phyloP scores from a whole-genome alignment of 2,113 vertebrate genomes.

The Anser cygnoides region DNA sequence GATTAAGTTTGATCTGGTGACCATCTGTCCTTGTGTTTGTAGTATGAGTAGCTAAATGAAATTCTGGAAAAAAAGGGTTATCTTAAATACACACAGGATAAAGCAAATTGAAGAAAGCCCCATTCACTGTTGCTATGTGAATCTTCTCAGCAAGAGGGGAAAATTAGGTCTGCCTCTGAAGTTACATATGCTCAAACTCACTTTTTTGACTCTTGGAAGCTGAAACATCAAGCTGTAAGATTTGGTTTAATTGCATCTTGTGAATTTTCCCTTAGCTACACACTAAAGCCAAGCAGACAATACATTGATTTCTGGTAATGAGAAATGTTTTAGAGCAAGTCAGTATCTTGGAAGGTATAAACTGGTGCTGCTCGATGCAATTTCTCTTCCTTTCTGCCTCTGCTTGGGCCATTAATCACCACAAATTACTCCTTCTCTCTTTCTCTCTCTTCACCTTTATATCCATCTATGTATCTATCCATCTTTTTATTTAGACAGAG shows the following conservation, averaged over 20 bases:
- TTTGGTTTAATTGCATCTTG: conserved; percentile 17
- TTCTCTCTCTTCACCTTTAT: not conserved
- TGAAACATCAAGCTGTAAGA: conserved; percentile 24
- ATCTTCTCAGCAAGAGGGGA: conserved; percentile 44
- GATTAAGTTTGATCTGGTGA: conserved; percentile 72
- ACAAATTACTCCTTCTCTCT: not conserved
- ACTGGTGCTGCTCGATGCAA: not conserved
- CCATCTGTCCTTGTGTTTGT: conserved; percentile 71
- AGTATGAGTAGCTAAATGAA: conserved; percentile 68
- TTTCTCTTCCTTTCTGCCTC: not conserved
- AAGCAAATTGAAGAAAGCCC: conserved; percentile 60
- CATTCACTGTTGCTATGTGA: conserved; percentile 53
- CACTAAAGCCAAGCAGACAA: not conserved
- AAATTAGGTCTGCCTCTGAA: conserved; percentile 31
- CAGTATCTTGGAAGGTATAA: not conserved
- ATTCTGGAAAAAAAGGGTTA: conserved; percentile 52
- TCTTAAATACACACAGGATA: conserved; percentile 60
- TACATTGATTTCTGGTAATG: not conserved
- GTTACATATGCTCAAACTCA: conserved; percentile 8
- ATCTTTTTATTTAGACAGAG: not conserved
- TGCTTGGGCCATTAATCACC: not conserved
- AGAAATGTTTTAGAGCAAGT: conserved; percentile 15
- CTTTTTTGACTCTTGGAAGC: conserved; percentile 30
- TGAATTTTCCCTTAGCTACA: conserved; percentile 32
- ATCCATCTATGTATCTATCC: not conserved